Conservation (phyloP, 2,797 vertebrate species). For the Rhynchonycteris naso region DNA sequence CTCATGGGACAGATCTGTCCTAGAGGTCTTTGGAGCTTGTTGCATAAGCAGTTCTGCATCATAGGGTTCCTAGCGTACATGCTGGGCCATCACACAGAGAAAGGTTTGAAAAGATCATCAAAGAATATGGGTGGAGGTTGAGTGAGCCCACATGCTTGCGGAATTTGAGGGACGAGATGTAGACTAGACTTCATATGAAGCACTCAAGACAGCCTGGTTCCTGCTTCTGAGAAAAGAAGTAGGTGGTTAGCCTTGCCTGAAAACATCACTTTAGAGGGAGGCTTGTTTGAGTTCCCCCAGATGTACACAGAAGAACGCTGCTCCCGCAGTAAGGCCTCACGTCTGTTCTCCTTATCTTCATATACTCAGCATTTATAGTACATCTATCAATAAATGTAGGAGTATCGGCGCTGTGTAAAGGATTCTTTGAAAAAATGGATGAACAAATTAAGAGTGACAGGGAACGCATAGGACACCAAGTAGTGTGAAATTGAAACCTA, state of each 20-base stretch:
- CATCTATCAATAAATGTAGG: background rate
- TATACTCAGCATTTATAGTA: background rate
- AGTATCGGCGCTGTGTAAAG: background rate
- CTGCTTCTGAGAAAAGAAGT: background rate
- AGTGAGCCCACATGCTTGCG: background rate
- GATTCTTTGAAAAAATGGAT: background rate
- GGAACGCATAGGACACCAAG: background rate
- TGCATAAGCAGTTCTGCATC: background rate
- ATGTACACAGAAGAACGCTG: accelerated
- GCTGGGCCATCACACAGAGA: background rate
- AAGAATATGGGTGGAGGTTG: background rate
- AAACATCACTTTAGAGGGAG: accelerated
- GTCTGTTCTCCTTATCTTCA: background rate
- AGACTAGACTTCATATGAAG: accelerated
- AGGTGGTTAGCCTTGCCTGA: background rate
- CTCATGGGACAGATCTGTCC: background rate
- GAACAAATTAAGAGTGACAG: background rate
- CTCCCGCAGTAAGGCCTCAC: background rate
- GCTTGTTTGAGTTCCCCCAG: too few relatives aligned
- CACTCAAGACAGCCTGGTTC: background rate
- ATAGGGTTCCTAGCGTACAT: background rate
- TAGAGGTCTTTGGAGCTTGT: too few relatives aligned
- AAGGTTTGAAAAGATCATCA: background rate
- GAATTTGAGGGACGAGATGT: background rate
- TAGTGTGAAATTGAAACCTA: background rate